Percentiles rank a stretch among this genome's conserved stretches.
Evolutionary conservation across 2,797 vertebrate species (phyloP).

Genomic region (Alectoris magna): DNA sequence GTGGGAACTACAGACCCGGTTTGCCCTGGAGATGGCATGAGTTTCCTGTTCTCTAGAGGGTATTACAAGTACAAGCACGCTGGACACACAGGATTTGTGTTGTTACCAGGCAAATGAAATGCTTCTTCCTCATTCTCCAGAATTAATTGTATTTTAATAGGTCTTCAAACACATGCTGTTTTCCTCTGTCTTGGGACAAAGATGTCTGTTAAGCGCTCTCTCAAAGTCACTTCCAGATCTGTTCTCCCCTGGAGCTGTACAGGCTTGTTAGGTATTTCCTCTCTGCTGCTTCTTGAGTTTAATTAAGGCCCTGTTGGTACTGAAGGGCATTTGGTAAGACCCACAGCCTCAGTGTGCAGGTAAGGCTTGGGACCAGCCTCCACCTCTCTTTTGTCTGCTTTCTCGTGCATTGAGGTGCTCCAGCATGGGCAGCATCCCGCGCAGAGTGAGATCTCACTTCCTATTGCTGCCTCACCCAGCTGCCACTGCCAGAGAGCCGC

Average conservation of each 20-base stretch:
- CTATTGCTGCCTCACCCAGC: not conserved
- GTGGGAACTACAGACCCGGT: not conserved
- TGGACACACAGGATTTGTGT: not conserved
- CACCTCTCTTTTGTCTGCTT: accelerated
- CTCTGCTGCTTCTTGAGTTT: not conserved
- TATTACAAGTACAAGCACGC: not conserved
- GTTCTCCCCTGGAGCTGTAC: not conserved
- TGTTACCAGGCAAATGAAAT: not conserved
- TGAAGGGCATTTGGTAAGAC: not conserved
- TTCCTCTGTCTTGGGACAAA: not conserved
- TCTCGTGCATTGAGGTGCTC: accelerated
- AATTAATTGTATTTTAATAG: not conserved
- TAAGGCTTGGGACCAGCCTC: not conserved
- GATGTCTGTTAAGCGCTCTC: not conserved
- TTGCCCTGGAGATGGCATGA: not conserved
- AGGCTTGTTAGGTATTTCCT: not conserved
- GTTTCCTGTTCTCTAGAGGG: not conserved
- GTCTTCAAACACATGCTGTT: not conserved
- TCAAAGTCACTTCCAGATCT: not conserved
- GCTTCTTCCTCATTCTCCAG: not conserved
- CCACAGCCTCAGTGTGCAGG: accelerated
- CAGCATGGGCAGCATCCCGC: not conserved
- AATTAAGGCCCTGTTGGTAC: not conserved
- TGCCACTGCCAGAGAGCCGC: not conserved
- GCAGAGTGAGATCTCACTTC: accelerated